Base-by-base conservation (phyloP, 2,888 invertebrate species). In the Ariolimax columbianus region DNA sequence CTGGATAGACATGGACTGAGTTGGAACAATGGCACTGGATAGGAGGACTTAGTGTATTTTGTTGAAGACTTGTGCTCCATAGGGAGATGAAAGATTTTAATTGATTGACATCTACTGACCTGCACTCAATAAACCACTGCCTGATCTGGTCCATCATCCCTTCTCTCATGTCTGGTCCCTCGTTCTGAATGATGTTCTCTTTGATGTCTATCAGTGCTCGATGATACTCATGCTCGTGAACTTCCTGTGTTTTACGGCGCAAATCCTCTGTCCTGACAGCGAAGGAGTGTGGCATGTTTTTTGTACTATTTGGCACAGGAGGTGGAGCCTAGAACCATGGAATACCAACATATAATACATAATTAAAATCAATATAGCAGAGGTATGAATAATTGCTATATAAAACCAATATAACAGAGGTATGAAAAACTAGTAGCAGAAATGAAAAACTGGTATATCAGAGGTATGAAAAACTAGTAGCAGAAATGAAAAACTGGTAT, bases 61-160 rank as follows among this genome's bases (percentile, higher is more conserved):
- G n/a, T n/a, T n/a, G n/a, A n/a, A n/a, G n/a, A n/a, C n/a, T n/a
- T n/a, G n/a, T n/a, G n/a, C n/a, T n/a, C n/a, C n/a, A n/a, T n/a
- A n/a, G n/a, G n/a, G n/a, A n/a, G n/a, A n/a, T n/a, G n/a, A n/a
- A n/a, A n/a, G n/a, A n/a, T n/a, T n/a, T n/a, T n/a, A n/a, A n/a
- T n/a, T n/a, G n/a, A n/a, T 11, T 47, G 47, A 47, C 7, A 17
- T 26, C 26, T 63, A 63, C n/a, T 63, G 51, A 93, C 93, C 96
- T 97, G 92, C 96, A 97, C 89, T 97, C 97, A 88, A 96, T 96
- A 87, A 98, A 96, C 98, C 98, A 98, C 86, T 96, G 96, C 87
- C 98, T 95, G 40, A 98, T 96, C 95, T 98, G 97, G 91, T 97
- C 97, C 88, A 97, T 96, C 90, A 98, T 96, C 89, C 97, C 97